Evolutionary conservation across 2,888 invertebrate species (phyloP).

Genomic region (Eurois occulta): DNA sequence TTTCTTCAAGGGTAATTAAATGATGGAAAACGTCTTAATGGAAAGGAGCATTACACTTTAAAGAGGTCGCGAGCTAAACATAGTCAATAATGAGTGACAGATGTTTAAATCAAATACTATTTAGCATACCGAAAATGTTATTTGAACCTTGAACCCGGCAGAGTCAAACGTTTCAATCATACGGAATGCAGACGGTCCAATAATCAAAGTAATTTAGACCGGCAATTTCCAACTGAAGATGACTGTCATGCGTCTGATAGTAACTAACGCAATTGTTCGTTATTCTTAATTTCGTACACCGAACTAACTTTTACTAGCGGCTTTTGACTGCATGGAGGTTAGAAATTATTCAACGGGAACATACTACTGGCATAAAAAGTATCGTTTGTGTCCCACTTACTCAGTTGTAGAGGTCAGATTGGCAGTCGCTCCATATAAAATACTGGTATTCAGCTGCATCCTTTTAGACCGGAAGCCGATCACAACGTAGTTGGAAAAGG

Average conservation of each 20-base stretch:
- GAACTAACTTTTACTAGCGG: too few species aligned
- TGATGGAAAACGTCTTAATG: neutral
- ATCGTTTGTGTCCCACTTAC: neutral
- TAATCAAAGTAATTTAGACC: constrained; percentile 46
- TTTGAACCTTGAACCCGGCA: constrained; percentile 19
- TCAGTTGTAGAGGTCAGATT: neutral
- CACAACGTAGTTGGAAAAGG: neutral
- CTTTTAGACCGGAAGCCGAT: neutral
- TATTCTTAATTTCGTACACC: constrained; percentile 20
- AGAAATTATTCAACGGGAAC: neutral
- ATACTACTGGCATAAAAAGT: neutral
- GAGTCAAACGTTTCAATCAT: constrained; percentile 26
- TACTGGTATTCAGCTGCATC: neutral
- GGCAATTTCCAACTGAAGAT: constrained; percentile 39
- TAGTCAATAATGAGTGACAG: constrained; percentile 1
- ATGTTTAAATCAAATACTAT: constrained; percentile 13
- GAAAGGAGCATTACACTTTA: constrained; percentile 10
- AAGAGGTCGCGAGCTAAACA: constrained; percentile 20
- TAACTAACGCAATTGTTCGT: constrained; percentile 37
- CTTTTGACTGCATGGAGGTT: too few species aligned
- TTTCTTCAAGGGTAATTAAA: neutral
- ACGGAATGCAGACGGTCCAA: constrained; percentile 29
- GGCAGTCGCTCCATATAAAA: neutral
- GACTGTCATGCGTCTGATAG: constrained; percentile 40
- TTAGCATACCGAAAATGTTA: neutral